Evolutionary conservation across 2,113 vertebrate species (phyloP).

Genomic region (Tamias sibiricus): DNA sequence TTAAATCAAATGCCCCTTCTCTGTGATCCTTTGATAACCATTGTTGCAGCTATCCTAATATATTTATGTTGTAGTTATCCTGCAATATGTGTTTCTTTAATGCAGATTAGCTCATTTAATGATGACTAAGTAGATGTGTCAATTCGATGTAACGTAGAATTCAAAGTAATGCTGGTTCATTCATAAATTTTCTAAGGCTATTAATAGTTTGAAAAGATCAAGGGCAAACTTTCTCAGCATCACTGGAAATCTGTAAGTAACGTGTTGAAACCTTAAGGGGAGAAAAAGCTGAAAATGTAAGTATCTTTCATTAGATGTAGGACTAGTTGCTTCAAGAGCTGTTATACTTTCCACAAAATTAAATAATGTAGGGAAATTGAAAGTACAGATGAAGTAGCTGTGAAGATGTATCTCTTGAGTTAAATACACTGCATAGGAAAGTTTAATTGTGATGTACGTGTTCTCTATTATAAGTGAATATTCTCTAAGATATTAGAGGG

Average conservation of each 20-base stretch:
- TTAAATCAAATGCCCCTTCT: neutral
- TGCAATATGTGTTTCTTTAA: neutral
- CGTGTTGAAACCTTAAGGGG: neutral
- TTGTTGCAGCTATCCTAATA: neutral
- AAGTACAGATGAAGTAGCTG: neutral
- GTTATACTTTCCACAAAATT: neutral
- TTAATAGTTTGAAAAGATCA: neutral
- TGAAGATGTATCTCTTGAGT: neutral
- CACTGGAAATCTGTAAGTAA: neutral
- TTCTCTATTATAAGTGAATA: neutral
- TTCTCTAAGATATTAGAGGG: neutral
- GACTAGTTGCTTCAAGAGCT: neutral
- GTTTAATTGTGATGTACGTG: neutral
- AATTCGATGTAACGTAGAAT: neutral
- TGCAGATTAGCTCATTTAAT: neutral
- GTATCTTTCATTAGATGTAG: neutral
- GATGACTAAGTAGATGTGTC: neutral
- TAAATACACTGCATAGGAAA: neutral
- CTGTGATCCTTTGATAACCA: neutral
- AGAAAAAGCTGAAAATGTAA: neutral
- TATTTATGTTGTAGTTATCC: neutral
- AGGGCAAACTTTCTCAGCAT: neutral
- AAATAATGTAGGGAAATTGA: neutral
- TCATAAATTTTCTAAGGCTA: neutral
- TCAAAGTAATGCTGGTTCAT: neutral